Evolutionary conservation across 2,888 invertebrate genomes (phyloP), one percentile per base, ranked within the genome.

Genomic region (Panzeria rudis): DNA sequence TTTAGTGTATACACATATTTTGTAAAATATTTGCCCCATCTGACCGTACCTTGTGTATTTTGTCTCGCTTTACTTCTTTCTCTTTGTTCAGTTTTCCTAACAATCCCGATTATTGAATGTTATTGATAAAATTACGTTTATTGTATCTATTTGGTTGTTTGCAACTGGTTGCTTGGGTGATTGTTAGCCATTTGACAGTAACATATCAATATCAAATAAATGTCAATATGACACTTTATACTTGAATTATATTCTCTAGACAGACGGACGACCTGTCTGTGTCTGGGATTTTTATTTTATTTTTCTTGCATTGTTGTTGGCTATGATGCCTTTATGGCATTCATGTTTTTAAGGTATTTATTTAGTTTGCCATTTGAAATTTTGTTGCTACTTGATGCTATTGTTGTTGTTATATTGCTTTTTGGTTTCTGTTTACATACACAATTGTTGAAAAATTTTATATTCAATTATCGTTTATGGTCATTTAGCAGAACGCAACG

Each of bases 181-280:
- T 59, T 83, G 76, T 77, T 82, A 41, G 56, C 50, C 56, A 71
- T 64, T 82, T 82, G 76, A 71, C 82, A 77, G 71, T 77, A 66
- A 76, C 86, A 81, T 84, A 86, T 86, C 84, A 78, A 84, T 86
- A 83, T 73, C 80, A 85, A 79, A 86, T 84, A 86, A 86, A 86
- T 84, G 83, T 80, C 83, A 86, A 79, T 76, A 76, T 80, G 77
- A 84, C 83, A 86, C 84, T 86, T 72, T 73, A 81, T 50, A 78
- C 69, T 77, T 83, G 76, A 83, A 59, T 77, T 83, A 72, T 83
- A 66, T 77, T 77, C 71, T 29, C 47, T 56, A 62, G 38, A 29
- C 20, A 35, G 41, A 41, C 66, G 17, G 50, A 59, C 29, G 38
- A 25, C 62, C 44, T 54, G 69, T 35, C 52, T 78, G 29, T 6